A percentile compares a stretch with the other conserved stretches of the same genome.
Conservation (phyloP, 2,888 invertebrate genomes). For the Drosophila helvetica region DNA sequence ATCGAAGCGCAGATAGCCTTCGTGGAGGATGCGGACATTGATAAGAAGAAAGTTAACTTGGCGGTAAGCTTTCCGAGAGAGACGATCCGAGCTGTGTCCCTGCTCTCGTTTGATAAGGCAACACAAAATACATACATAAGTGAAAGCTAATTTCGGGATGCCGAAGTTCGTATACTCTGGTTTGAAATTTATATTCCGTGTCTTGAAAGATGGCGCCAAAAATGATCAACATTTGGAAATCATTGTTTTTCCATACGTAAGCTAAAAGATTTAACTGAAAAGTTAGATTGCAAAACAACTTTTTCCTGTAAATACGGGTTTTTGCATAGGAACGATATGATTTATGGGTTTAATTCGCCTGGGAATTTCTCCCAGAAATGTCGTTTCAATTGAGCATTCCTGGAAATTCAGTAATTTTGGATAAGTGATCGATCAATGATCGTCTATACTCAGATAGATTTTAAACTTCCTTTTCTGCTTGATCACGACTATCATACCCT, state of each 20-base stretch:
- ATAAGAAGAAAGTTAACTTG: conserved; percentile 77
- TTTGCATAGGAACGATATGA: no score
- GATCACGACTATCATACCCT: neutral
- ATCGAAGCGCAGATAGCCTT: conserved; percentile 67
- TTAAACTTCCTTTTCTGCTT: no score
- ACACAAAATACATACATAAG: neutral
- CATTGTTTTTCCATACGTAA: no score
- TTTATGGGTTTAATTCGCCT: no score
- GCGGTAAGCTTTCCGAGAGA: conserved; percentile 65
- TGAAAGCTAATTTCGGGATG: neutral
- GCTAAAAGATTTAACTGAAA: no score
- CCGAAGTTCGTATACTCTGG: neutral
- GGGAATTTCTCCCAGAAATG: neutral
- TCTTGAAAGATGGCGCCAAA: neutral
- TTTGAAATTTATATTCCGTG: no score
- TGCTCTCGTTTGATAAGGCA: neutral
- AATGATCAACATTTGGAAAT: no score
- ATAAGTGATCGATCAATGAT: neutral
- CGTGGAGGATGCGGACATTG: conserved; percentile 71
- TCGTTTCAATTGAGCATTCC: no score
- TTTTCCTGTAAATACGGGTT: neutral
- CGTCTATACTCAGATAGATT: neutral
- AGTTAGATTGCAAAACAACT: neutral
- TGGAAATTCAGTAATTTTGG: neutral
- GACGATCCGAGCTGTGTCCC: neutral